phyloP scores from a whole-genome alignment of 2,888 invertebrate genomes.

The Drosophila basisetae region DNA sequence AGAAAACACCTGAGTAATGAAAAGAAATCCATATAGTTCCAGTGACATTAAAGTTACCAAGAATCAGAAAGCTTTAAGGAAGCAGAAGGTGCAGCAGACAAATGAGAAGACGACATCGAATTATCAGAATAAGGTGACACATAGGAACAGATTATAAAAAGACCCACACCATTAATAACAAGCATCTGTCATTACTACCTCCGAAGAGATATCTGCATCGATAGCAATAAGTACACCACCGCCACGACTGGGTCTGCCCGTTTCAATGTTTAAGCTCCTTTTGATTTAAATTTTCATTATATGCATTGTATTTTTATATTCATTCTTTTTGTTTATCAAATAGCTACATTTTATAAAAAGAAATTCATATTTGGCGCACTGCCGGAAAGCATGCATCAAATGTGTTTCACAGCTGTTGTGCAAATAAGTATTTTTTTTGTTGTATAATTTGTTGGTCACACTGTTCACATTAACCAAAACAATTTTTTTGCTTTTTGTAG shows the following conservation, averaged over 20 bases:
- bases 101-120: neutral
- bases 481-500: neutral
- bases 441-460: neutral
- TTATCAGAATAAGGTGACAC: neutral
- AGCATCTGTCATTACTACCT: neutral
- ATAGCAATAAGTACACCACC: neutral
- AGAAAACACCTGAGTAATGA: neutral
- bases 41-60: neutral
- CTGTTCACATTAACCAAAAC: conserved; percentile 22
- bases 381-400: conserved; percentile 8
- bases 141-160: neutral
- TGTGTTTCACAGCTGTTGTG: neutral
- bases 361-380: neutral
- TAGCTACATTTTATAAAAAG: neutral
- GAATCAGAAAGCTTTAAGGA: neutral
- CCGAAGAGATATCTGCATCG: neutral
- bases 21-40: neutral
- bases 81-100: neutral
- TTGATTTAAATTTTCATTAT: conserved; percentile 3
- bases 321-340: conserved; percentile 13
- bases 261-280: conserved; percentile 53
- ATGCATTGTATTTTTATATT: conserved; percentile 14
- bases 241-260: conserved; percentile 64
- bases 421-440: neutral
- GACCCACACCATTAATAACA: neutral